Evolutionary conservation across 1,140 invertebrate genomes (phyloP).

Genomic region (Rhagoletis zephyria): DNA sequence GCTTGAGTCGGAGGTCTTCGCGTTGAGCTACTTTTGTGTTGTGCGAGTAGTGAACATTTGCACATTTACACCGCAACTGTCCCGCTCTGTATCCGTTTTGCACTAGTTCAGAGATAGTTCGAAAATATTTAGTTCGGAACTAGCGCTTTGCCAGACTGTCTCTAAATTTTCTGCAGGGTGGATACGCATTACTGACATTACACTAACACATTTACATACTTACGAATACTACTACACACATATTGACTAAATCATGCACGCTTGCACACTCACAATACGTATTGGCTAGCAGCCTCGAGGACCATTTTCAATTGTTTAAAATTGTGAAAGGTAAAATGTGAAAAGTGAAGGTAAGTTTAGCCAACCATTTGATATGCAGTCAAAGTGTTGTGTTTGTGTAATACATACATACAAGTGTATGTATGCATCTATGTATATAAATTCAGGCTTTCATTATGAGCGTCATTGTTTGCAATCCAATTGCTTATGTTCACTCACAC

Average conservation of each 20-base stretch:
- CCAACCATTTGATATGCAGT: too few relatives aligned
- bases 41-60: too few relatives aligned
- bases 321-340: not conserved
- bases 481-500: too few relatives aligned
- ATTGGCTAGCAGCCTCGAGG: not conserved
- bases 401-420: not conserved
- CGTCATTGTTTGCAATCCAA: not conserved
- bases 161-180: not conserved
- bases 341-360: not conserved
- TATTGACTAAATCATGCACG: not conserved
- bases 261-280: not conserved
- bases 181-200: not conserved
- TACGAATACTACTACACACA: not conserved
- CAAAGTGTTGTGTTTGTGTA: too few relatives aligned
- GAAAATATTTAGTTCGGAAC: too few relatives aligned
- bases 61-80: too few relatives aligned
- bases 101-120: too few relatives aligned
- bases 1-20: too few relatives aligned
- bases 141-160: too few relatives aligned
- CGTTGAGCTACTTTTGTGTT: too few relatives aligned
- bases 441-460: not conserved
- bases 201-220: not conserved
- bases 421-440: not conserved
- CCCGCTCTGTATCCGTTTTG: too few relatives aligned
- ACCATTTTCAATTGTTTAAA: not conserved